Conservation (phyloP, 2,113 vertebrate species). For the Notothenia rossii region DNA sequence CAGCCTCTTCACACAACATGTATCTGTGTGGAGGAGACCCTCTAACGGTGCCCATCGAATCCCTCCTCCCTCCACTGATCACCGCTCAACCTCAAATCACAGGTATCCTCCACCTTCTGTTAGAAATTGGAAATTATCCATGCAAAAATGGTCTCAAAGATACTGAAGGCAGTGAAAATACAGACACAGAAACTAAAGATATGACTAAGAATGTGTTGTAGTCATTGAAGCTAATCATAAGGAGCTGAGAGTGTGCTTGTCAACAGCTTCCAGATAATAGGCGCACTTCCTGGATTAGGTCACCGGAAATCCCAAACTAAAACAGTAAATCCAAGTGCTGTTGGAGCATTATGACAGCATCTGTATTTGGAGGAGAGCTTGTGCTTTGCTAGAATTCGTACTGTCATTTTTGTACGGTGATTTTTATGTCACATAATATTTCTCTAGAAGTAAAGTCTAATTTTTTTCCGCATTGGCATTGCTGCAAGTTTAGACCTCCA, state of each 20-base stretch:
- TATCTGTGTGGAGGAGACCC: slow-evolving; percentile 88
- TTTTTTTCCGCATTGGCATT: too few relatives aligned
- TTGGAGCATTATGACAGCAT: too few relatives aligned
- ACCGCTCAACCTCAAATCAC: slow-evolving; percentile 8
- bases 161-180: not conserved
- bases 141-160: not conserved
- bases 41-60: slow-evolving; percentile 84
- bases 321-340: too few relatives aligned
- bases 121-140: not conserved
- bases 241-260: slow-evolving; percentile 4
- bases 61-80: slow-evolving; percentile 74
- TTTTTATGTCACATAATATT: too few relatives aligned
- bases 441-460: too few relatives aligned
- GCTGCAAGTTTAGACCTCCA: too few relatives aligned
- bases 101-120: slow-evolving; percentile 76
- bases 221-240: slow-evolving; percentile 23
- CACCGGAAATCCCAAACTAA: too few relatives aligned
- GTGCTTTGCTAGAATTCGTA: too few relatives aligned
- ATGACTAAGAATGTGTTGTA: not conserved
- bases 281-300: too few relatives aligned
- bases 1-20: slow-evolving; percentile 84
- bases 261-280: not conserved
- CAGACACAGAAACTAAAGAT: slow-evolving; percentile 2
- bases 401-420: too few relatives aligned
- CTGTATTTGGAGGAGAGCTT: too few relatives aligned